phyloP scores from a whole-genome alignment of 35 echinoderm and acorn worm genomes.

The Ophioderma brevispina region DNA sequence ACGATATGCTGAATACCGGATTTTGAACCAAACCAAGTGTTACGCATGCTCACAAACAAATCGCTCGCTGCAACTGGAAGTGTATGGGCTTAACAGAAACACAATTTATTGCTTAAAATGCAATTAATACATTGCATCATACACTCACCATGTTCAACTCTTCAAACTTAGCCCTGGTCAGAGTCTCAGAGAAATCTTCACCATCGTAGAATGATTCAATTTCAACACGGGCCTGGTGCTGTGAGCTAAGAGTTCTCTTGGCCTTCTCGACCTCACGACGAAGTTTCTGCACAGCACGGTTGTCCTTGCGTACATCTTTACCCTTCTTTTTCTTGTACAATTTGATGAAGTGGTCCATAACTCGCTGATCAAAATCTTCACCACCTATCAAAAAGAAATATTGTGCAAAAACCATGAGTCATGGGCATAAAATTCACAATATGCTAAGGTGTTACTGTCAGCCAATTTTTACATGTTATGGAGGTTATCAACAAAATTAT shows the following conservation, averaged over 20 bases:
- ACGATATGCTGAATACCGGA: too few relatives aligned
- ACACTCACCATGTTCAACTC: slow-evolving; percentile 93
- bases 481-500: too few relatives aligned
- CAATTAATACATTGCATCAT: background rate
- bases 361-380: slow-evolving; percentile 98
- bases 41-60: too few relatives aligned
- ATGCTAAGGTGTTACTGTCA: too few relatives aligned
- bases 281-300: slow-evolving; percentile 96
- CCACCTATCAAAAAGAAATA: too few relatives aligned
- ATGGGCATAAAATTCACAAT: too few relatives aligned
- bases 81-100: too few relatives aligned
- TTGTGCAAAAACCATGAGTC: background rate
- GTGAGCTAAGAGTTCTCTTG: slow-evolving; percentile 93
- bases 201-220: slow-evolving; percentile 99
- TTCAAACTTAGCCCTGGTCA: slow-evolving; percentile 95
- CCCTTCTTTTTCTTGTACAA: slow-evolving; percentile 99
- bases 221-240: slow-evolving; percentile 91
- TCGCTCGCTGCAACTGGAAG: too few relatives aligned
- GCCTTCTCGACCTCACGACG: slow-evolving; percentile 99
- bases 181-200: slow-evolving; percentile 94
- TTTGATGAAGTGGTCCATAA: slow-evolving; percentile 99
- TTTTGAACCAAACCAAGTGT: too few relatives aligned
- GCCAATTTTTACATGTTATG: too few relatives aligned
- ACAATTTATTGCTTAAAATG: too few relatives aligned
- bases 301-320: slow-evolving; percentile 98